Evolutionary conservation across 2,113 vertebrate genomes (phyloP).

Genomic region (Psammodynastes pulverulentus): DNA sequence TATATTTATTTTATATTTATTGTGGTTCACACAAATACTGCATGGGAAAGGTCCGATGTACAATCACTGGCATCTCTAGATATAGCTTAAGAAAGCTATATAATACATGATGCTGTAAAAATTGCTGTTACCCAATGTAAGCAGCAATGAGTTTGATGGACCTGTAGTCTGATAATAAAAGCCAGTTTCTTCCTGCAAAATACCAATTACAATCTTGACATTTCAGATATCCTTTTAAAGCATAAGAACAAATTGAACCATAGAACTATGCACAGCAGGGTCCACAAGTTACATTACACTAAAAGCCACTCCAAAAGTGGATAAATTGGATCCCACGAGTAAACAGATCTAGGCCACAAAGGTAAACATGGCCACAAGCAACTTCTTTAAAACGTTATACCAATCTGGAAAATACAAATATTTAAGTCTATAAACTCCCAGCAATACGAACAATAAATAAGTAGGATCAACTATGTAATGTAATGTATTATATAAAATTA

Average conservation of each 20-base stretch:
- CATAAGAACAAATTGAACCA: not conserved
- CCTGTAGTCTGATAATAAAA: not conserved
- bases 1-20: not conserved
- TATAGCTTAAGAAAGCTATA: not conserved
- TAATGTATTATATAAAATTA: not conserved
- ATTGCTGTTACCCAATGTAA: not conserved
- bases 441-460: not conserved
- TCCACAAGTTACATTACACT: not conserved
- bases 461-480: not conserved
- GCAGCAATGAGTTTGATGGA: not conserved
- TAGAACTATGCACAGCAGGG: not conserved
- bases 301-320: not conserved
- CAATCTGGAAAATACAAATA: not conserved
- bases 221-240: not conserved
- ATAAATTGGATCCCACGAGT: not conserved
- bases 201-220: not conserved
- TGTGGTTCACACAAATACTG: not conserved
- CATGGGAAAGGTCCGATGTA: not conserved
- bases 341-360: not conserved
- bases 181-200: not conserved
- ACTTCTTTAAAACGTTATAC: not conserved
- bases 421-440: not conserved
- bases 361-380: not conserved
- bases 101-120: not conserved
- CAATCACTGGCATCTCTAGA: not conserved